Conservation (phyloP, 1,140 invertebrate species). For the Drosophila santomea region DNA sequence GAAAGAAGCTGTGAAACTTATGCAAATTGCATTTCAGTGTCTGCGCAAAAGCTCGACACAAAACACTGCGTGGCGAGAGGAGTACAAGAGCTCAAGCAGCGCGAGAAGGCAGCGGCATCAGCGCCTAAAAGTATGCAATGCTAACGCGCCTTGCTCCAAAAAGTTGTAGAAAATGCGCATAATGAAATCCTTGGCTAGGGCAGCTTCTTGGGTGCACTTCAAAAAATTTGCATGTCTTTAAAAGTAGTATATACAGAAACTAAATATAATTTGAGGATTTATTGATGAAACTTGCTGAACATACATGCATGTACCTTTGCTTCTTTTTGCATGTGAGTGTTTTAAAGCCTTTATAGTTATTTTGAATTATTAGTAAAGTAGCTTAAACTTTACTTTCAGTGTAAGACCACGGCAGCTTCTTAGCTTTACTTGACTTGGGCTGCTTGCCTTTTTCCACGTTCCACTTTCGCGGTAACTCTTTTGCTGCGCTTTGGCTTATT, state of each 20-base stretch:
- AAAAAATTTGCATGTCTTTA: neutral
- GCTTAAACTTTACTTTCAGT: neutral
- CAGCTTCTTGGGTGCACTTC: slow-evolving; percentile 12
- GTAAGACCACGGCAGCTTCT: slow-evolving; percentile 57
- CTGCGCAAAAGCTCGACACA: slow-evolving; percentile 74
- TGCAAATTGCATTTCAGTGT: slow-evolving; percentile 83
- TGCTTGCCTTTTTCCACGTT: slow-evolving; percentile 68
- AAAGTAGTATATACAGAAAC: too few species aligned
- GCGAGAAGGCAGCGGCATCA: slow-evolving; percentile 9
- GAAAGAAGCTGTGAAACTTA: slow-evolving; percentile 83
- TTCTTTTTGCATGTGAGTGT: too few species aligned
- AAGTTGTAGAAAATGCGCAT: slow-evolving; percentile 78
- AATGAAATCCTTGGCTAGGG: slow-evolving; percentile 78
- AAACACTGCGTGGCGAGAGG: slow-evolving; percentile 48
- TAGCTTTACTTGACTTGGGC: slow-evolving; percentile 59
- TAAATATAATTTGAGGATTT: too few species aligned
- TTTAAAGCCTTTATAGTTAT: too few species aligned
- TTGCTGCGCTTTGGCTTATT: slow-evolving; percentile 28
- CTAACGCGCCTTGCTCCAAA: slow-evolving; percentile 70
- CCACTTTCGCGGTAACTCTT: slow-evolving; percentile 56
- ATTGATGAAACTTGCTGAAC: too few species aligned
- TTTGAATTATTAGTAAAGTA: too few species aligned
- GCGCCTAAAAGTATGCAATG: slow-evolving; percentile 79
- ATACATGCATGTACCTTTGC: too few species aligned
- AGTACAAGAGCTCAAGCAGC: slow-evolving; percentile 5